Percentiles rank a stretch among this genome's conserved stretches.
Evolutionary conservation across 2,888 invertebrate genomes (phyloP).

Genomic region (Rotaria sp.): DNA sequence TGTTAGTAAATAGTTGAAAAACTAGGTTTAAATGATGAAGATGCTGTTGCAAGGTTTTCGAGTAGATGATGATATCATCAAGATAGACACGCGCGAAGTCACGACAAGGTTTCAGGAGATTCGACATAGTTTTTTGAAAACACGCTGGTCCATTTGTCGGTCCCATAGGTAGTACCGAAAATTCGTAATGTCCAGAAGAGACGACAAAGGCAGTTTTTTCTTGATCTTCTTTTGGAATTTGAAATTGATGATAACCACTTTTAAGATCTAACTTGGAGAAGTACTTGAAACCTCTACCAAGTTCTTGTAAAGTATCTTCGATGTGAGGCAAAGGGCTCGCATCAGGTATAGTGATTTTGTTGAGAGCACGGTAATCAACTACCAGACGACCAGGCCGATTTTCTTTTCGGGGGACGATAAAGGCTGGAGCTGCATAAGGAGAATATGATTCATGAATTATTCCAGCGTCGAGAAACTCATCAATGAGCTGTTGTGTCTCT

Average conservation of each 20-base stretch:
- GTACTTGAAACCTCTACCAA: too few species aligned
- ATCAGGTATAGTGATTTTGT: too few species aligned
- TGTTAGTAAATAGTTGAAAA: neutral
- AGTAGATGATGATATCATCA: neutral
- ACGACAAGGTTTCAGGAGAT: neutral
- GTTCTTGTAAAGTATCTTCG: too few species aligned
- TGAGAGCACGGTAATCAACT: neutral
- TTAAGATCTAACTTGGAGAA: too few species aligned
- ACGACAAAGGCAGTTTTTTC: neutral
- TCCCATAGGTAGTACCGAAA: neutral
- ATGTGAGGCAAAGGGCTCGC: too few species aligned
- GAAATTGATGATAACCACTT: neutral
- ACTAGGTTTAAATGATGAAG: neutral
- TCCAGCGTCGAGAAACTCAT: neutral
- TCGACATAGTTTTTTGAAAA: neutral
- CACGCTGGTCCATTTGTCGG: neutral
- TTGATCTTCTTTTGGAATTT: neutral
- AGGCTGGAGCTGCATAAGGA: neutral
- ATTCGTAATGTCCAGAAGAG: neutral
- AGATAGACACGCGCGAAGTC: neutral
- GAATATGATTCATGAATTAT: neutral
- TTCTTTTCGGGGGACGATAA: neutral
- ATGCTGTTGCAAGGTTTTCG: neutral
- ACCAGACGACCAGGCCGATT: neutral
- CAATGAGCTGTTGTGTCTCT: neutral